A percentile compares a stretch with the other conserved stretches of the same genome.
These are phyloP conservation scores for Buathra laborator DNA, from an alignment of 2,888 invertebrate species.

Conservation along the genomic window DNA sequence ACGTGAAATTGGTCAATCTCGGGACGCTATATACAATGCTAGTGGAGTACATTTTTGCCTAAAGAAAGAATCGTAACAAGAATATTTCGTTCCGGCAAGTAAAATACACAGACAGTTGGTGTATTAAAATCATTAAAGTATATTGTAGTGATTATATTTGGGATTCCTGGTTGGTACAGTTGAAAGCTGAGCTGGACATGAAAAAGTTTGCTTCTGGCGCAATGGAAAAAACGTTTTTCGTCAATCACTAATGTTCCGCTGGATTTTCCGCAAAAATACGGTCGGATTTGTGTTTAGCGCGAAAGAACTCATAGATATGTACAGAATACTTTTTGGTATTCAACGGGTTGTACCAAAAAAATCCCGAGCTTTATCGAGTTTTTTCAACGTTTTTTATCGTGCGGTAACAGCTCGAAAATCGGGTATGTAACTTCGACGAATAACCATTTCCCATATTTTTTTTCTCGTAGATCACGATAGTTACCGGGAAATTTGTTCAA, in stretches of 20 bases:
- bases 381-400: no score
- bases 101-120: neutral
- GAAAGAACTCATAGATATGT: neutral
- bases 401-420: no score
- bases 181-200: neutral
- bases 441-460: no score
- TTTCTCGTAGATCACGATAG: no score
- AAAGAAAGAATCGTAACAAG: neutral
- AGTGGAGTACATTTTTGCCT: conserved; percentile 4
- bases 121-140: no score
- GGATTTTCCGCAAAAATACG: neutral
- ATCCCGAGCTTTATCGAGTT: neutral
- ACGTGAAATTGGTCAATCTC: conserved; percentile 58
- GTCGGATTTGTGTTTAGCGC: neutral
- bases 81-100: neutral
- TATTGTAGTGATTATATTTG: no score
- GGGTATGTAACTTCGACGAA: no score
- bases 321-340: neutral
- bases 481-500: no score
- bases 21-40: conserved; percentile 1
- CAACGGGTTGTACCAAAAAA: neutral
- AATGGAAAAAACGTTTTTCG: neutral
- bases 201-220: neutral
- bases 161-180: neutral
- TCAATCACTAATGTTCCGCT: neutral